Base-by-base conservation (phyloP, 2,797 vertebrate species). In the Pipistrellus kuhlii region DNA sequence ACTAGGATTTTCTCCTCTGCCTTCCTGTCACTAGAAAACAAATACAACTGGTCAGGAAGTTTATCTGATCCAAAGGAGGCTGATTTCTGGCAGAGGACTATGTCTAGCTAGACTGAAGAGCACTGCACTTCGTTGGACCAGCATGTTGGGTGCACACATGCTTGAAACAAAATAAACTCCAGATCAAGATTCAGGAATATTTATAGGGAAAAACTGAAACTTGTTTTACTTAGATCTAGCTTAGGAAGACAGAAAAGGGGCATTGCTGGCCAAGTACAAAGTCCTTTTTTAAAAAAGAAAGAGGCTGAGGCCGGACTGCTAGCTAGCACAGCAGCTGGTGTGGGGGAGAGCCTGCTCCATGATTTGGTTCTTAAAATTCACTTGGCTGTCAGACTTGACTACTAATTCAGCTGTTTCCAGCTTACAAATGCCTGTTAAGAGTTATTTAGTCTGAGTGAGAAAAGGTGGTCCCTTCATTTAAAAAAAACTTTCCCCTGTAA, bases 1-100 rank as follows among this genome's bases (percentile, higher is more conserved):
- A 27, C n/a, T 14, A 69, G 25, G 84, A 68, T 30, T 66, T 18
- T 35, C 69, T 85, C 44, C 62, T 87, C n/a, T 81, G 83, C 66
- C 21, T 73, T 73, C 46, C 69, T 86, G n/a, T 87, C 77, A 57
- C 66, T 27, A 81, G 82, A 87, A 95, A 94, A 71, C 64, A 90
- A 32, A 82, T 4, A 48, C 0, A 11, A 38, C n/a, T 83, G 32
- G 59, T 62, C 89, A 82, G 68, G 83, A 92, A 94, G 83, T 77
- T 25, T 13, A 30, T 84, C 76, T 85, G 48, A 64, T 59, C 85
- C 44, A 44, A 53, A 77, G 86, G 66, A 88, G 59, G 84, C 0
- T 38, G 75, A 55, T 38, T 82, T 89, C 86, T 81, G 53, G 55
- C 76, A 72, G 62, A 73, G 23, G 46, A 48, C 55, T 73, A 57